phyloP scores from a whole-genome alignment of 2,113 vertebrate species.

The Lontra canadensis region DNA sequence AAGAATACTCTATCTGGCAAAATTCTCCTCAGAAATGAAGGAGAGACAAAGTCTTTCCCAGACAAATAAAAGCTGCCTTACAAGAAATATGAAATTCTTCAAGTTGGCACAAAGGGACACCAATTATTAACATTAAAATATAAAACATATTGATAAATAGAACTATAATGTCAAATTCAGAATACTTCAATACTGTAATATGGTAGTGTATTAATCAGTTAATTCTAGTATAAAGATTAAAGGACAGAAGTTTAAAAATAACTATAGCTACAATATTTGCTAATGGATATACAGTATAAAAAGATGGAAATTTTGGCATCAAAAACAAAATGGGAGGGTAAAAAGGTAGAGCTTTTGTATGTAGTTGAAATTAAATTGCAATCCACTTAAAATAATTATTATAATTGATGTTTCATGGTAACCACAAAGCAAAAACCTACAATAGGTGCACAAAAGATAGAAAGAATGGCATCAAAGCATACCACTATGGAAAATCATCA shows the following conservation, averaged over 20 bases:
- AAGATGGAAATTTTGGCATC: neutral
- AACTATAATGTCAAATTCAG: neutral
- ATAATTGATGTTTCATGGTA: neutral
- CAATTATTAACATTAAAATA: neutral
- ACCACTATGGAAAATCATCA: neutral
- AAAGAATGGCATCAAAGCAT: neutral
- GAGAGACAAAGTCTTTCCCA: neutral
- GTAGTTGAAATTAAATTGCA: neutral
- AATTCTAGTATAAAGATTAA: neutral
- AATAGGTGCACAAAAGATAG: neutral
- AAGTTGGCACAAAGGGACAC: neutral
- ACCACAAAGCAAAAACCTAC: neutral
- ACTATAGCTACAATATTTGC: neutral
- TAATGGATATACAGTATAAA: neutral
- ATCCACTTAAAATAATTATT: neutral
- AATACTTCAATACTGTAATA: neutral
- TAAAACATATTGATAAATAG: neutral
- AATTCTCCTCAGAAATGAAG: neutral
- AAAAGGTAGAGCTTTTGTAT: neutral
- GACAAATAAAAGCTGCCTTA: neutral
- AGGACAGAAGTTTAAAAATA: neutral
- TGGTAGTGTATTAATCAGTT: neutral
- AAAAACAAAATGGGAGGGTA: neutral
- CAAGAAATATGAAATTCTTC: neutral
- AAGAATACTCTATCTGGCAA: neutral